Conservation (phyloP, 2,888 invertebrate species). For the Eristalis intricaria region DNA sequence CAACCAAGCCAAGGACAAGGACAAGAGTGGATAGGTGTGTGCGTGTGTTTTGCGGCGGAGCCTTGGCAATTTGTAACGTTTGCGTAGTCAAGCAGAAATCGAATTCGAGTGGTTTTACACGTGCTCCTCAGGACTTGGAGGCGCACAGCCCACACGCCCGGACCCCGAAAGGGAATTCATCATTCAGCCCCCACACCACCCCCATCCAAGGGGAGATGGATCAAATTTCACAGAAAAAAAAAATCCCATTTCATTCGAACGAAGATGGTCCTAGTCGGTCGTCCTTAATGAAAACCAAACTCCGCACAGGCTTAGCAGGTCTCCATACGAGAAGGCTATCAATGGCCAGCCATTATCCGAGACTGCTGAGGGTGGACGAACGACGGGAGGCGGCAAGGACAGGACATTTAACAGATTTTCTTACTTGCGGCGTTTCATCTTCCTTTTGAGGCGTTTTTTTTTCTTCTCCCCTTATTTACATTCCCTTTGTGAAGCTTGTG, state of each 20-base stretch:
- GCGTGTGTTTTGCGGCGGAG: not conserved
- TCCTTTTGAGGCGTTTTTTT: not conserved
- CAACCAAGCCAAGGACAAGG: not conserved
- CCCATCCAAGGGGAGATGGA: not conserved
- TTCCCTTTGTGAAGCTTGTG: conserved; percentile 19
- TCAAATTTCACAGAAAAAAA: conserved; percentile 26
- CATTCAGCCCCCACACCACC: not conserved
- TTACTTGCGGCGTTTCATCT: conserved; percentile 61
- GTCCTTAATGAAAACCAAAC: conserved; percentile 29
- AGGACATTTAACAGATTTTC: conserved; percentile 57
- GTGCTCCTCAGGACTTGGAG: not conserved
- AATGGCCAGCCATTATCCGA: conserved; percentile 9
- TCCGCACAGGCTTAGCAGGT: conserved; percentile 29
- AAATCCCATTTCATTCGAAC: conserved; percentile 21
- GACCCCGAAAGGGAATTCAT: not conserved
- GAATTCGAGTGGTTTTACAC: conserved; percentile 46
- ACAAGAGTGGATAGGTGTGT: not conserved
- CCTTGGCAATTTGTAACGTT: conserved; percentile 36
- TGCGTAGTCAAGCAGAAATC: conserved; percentile 15
- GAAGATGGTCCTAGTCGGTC: not conserved
- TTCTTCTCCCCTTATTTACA: conserved; percentile 1
- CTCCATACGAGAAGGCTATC: conserved; percentile 4
- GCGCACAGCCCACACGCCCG: not conserved
- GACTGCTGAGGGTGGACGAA: not conserved
- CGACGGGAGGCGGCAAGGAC: conserved; percentile 10